Base-by-base conservation (phyloP, 53 echinoderm and acorn worm genomes). In the Patiria pectinifera region DNA sequence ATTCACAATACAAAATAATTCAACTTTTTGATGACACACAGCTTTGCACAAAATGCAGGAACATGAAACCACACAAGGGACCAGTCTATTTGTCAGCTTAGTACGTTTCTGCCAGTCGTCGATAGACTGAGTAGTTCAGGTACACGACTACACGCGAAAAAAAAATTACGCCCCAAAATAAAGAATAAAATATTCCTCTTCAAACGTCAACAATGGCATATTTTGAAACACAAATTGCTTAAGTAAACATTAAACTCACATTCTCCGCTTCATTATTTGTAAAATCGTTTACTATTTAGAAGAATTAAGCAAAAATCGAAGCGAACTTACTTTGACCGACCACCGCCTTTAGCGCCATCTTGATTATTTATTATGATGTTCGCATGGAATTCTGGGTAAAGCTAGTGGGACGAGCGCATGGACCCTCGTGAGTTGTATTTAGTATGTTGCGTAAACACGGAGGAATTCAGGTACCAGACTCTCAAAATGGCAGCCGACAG, bases 301-400 rank as follows among this genome's bases (percentile, higher is more conserved):
- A 23, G 24, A 74, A 74, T 22, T 22, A 23, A 21, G 19, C 47
- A 84, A 84, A 82, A 59, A 23, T 62, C 11, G 24, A n/a, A 82
- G n/a, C 58, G 63, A 85, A 97, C 97, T 97, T 92, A 97, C 97
- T 96, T 89, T 96, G 93, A 61, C 93, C 93, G 93, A 97, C 97
- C 96, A 97, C 94, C 94, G 94, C 96, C 94, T 97, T 97, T 87
- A 97, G 94, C 96, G 97, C 94, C 95, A 96, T 97, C 93, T 96
- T 95, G 87, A 49, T 76, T 85, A 13, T 94, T 82, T 86, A 58
- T 88, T 83, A 59, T 80, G 19, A 71, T 60, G 49, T 11, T 69
- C 87, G 15, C 60, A 87, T 62, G 48, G 93, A 82, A 93, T 87
- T 89, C 62, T 93, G 93, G 93, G 93, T 80, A 81, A 86, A 61